phyloP scores from a whole-genome alignment of 2,113 vertebrate genomes.

The Brachyistius frenatus region DNA sequence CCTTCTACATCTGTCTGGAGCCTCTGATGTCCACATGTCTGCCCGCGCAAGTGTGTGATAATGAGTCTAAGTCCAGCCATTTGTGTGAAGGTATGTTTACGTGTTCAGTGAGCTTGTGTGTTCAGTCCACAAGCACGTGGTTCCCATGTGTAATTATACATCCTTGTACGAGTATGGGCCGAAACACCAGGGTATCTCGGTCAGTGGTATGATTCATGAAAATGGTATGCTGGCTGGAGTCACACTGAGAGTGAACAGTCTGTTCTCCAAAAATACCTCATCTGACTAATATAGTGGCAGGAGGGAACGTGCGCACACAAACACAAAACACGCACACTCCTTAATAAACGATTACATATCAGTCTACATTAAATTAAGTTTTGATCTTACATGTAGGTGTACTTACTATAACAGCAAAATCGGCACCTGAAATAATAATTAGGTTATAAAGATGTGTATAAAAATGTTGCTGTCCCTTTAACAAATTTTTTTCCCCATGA shows the following conservation, averaged over 20 bases:
- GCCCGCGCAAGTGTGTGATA: background rate
- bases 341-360: background rate
- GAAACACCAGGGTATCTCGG: slow-evolving; percentile 56
- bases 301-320: slow-evolving; percentile 7
- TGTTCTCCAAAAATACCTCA: slow-evolving; percentile 77
- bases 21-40: background rate
- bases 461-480: background rate
- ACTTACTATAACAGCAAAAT: background rate
- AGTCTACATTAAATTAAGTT: background rate
- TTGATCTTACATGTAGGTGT: background rate
- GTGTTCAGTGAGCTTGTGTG: background rate
- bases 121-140: background rate
- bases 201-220: slow-evolving; percentile 79
- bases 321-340: slow-evolving; percentile 4
- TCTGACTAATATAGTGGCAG: slow-evolving; percentile 76
- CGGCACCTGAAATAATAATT: background rate
- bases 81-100: background rate
- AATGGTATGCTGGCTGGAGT: slow-evolving; percentile 74
- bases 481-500: background rate
- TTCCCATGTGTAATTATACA: background rate
- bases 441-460: background rate
- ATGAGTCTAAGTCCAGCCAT: background rate
- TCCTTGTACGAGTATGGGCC: background rate
- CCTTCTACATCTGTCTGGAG: slow-evolving; percentile 3
- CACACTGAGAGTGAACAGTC: slow-evolving; percentile 76